These are phyloP conservation scores for Atta colombica DNA, from an alignment of 1,140 invertebrate species.

Conservation along the genomic window DNA sequence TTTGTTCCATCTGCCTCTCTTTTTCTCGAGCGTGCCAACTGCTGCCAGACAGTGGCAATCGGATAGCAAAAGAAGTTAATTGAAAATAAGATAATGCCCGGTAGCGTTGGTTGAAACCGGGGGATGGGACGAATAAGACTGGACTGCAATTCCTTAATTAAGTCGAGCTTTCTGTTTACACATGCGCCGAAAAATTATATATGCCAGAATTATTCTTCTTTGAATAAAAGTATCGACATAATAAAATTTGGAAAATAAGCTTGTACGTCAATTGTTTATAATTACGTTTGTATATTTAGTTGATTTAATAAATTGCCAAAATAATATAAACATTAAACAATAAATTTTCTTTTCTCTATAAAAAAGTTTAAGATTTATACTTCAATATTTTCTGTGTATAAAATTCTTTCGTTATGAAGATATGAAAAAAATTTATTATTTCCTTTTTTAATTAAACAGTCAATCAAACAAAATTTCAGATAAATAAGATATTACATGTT, in stretches of 20 bases:
- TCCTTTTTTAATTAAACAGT: not conserved
- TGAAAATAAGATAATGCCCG: slow-evolving; percentile 76
- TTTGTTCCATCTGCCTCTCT: slow-evolving; percentile 45
- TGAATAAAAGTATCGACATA: slow-evolving; percentile 53
- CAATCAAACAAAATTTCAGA: not conserved
- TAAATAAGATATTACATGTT: not conserved
- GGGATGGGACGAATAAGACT: slow-evolving; percentile 9
- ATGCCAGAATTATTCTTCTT: slow-evolving; percentile 65
- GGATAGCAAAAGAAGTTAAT: slow-evolving; percentile 75
- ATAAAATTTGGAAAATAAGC: not conserved
- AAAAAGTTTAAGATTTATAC: not conserved
- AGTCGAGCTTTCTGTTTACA: slow-evolving; percentile 60
- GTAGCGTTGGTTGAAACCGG: slow-evolving; percentile 40
- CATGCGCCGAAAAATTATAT: slow-evolving; percentile 57
- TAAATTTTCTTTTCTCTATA: not conserved
- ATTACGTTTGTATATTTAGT: not conserved
- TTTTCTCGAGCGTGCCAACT: slow-evolving; percentile 44
- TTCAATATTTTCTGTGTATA: not conserved
- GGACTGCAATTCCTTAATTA: slow-evolving; percentile 75
- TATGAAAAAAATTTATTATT: not conserved
- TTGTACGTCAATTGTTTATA: not conserved
- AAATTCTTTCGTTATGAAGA: not conserved
- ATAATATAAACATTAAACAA: slow-evolving; percentile 19
- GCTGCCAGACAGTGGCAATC: slow-evolving; percentile 68
- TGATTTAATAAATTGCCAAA: slow-evolving; percentile 9